phyloP scores from a whole-genome alignment of 2,797 vertebrate species.

The Poeciliopsis gracilis region DNA sequence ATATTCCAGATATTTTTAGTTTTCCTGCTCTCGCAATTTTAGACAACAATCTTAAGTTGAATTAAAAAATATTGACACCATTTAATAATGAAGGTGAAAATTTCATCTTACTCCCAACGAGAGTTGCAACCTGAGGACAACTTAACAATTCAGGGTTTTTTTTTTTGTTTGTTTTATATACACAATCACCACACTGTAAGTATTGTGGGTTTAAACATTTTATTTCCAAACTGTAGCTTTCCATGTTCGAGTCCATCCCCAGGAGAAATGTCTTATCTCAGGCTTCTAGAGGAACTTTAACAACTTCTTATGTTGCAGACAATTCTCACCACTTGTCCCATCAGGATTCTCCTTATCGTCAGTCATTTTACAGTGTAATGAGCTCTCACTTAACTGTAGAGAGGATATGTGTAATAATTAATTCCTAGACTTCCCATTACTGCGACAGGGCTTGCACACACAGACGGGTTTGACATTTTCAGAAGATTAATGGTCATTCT shows the following conservation, averaged over 20 bases:
- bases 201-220: background rate
- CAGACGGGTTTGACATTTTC: slow-evolving; percentile 45
- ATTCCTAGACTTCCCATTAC: slow-evolving; percentile 52
- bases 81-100: background rate
- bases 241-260: background rate
- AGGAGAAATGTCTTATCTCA: background rate
- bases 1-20: no score
- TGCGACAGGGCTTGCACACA: slow-evolving; percentile 49
- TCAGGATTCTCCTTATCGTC: slow-evolving; percentile 26
- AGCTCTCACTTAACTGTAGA: slow-evolving; percentile 55
- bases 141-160: no score
- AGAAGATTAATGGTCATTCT: slow-evolving; percentile 54
- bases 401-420: slow-evolving; percentile 48
- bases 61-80: background rate
- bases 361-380: slow-evolving; percentile 50
- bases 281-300: background rate
- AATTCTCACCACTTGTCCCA: slow-evolving; percentile 5
- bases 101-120: background rate
- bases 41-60: background rate
- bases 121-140: background rate
- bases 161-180: no score
- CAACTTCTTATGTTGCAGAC: slow-evolving; percentile 4
- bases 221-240: background rate
- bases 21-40: no score
- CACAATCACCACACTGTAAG: background rate